Base-by-base conservation (phyloP, 2,113 vertebrate species). In the Candoia aspera region DNA sequence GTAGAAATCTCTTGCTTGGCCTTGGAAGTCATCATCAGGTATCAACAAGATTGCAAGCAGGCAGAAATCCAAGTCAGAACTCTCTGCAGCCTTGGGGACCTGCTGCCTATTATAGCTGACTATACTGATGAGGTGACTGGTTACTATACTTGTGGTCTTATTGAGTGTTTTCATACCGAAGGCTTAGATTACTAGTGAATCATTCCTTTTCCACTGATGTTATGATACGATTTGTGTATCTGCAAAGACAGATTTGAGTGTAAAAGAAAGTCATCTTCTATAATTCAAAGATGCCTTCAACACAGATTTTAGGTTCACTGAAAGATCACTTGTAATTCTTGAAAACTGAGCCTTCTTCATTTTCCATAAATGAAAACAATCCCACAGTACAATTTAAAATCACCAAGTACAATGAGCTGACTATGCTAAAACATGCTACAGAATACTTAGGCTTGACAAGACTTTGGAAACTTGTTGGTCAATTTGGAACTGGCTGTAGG, bases 401-500 rank as follows among this genome's bases (percentile, higher is more conserved):
- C 62, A 62, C 24, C 10, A 46, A 59, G 42, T 53, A 53, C 15
- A 53, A 89, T 15, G 26, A 55, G 26, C 84, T 91, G 53, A 73
- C 84, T 8, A 17, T 64, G 64, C 60, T 84, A 55, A 89, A n/a
- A 83, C 21, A 23, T n/a, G 24, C 37, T 60, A 54, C 26, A 85
- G 37, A 64, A 42, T 55, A 53, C 10, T 89, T 55, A 83, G 58
- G 55, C 46, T 37, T 85, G 68, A 62, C 42, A 53, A 87, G 53
- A 42, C 73, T 54, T 88, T 85, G 87, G n/a, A 62, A 58, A 85
- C 58, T 54, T 21, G 42, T 73, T 64, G 54, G 73, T 46, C 73
- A 62, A 9, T 89, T 85, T 89, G 87, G 87, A 92, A 60, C 79
- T 79, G 26, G 58, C 21, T 85, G 29, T 54, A 55, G 79, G 58